Conservation (phyloP, 2,888 invertebrate genomes). For the Microplitis manilae region DNA sequence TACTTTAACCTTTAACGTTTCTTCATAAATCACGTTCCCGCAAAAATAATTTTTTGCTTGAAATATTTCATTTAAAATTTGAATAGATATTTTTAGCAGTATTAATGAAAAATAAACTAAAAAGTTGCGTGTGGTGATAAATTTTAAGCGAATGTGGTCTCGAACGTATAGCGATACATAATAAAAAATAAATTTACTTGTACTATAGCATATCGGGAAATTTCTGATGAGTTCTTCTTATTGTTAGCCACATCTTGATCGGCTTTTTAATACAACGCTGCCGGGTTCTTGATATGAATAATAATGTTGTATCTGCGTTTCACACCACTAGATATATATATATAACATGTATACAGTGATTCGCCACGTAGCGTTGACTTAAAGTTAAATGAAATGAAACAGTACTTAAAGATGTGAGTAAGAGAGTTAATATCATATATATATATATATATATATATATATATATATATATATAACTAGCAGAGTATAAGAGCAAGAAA, state of each 20-base stretch:
- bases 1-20: too few relatives aligned
- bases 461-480: conserved; percentile 4
- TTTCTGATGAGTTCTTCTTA: conserved; percentile 37
- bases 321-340: conserved; percentile 17
- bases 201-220: conserved; percentile 17
- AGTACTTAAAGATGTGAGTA: too few relatives aligned
- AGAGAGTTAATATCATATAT: too few relatives aligned
- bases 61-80: background rate
- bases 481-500: background rate
- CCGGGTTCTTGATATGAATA: conserved; percentile 47
- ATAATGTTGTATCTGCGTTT: conserved; percentile 38
- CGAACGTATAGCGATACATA: conserved; percentile 6
- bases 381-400: background rate
- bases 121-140: conserved; percentile 2
- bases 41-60: background rate
- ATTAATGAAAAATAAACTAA: background rate
- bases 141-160: conserved; percentile 31
- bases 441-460: too few relatives aligned
- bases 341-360: too few relatives aligned
- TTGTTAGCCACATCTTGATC: conserved; percentile 10
- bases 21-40: too few relatives aligned
- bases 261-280: conserved; percentile 26
- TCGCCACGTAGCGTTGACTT: too few relatives aligned
- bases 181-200: conserved; percentile 32
- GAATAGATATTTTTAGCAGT: background rate